Evolutionary conservation across 2,888 invertebrate genomes (phyloP).

Genomic region (Tribolium freemani): DNA sequence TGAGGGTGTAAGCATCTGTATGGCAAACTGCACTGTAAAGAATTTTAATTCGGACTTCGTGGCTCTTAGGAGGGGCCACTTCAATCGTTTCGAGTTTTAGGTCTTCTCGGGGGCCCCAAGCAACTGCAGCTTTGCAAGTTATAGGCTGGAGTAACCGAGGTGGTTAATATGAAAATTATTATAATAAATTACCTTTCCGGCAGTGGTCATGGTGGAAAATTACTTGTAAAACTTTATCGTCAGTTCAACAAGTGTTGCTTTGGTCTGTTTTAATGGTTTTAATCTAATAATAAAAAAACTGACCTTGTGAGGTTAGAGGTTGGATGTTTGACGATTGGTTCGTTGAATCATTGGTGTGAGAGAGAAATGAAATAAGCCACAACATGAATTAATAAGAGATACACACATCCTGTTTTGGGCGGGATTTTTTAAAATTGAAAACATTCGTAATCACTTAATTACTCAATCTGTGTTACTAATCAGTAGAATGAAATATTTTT

Average conservation of each 20-base stretch:
- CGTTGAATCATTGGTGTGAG: too few relatives aligned
- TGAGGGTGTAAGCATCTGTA: slow-evolving; percentile 92
- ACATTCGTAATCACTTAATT: too few relatives aligned
- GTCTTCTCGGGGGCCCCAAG: slow-evolving; percentile 94
- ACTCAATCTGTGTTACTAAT: too few relatives aligned
- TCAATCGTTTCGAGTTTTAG: slow-evolving; percentile 91
- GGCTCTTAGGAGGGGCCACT: slow-evolving; percentile 93
- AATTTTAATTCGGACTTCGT: slow-evolving; percentile 91
- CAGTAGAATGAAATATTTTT: too few relatives aligned
- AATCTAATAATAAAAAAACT: not conserved
- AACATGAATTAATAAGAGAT: too few relatives aligned
- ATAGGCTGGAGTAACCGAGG: slow-evolving; percentile 70
- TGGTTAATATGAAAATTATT: not conserved
- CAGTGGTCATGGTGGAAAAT: slow-evolving; percentile 10
- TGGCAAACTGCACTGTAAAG: slow-evolving; percentile 89
- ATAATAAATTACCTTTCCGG: slow-evolving; percentile 16
- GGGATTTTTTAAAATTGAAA: too few relatives aligned
- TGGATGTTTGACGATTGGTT: too few relatives aligned
- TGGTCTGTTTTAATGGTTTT: not conserved
- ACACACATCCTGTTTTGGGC: too few relatives aligned
- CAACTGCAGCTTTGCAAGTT: slow-evolving; percentile 94
- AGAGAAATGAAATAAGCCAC: too few relatives aligned
- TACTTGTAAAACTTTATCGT: not conserved
- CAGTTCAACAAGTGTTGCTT: not conserved
- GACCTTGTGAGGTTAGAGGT: not conserved